Conservation (phyloP, 2,888 invertebrate species). For the Philopedon plagiatum region DNA sequence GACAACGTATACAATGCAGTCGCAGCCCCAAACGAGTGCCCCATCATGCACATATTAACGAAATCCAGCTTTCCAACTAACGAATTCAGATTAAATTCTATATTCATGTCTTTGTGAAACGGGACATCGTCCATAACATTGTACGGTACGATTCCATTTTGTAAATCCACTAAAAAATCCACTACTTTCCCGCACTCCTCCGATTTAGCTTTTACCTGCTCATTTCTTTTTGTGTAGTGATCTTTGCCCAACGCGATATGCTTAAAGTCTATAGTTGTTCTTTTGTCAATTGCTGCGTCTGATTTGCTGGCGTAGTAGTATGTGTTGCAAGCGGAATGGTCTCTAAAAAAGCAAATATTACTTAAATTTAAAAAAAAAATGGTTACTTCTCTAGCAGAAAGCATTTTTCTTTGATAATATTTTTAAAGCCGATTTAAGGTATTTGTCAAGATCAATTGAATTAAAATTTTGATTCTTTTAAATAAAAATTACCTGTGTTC, state of each 20-base stretch:
- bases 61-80: conserved; percentile 68
- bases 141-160: conserved; percentile 68
- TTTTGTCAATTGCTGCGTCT: conserved; percentile 62
- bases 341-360: conserved; percentile 55
- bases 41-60: conserved; percentile 70
- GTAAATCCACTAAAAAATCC: conserved; percentile 70
- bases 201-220: conserved; percentile 69
- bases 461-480: too few relatives aligned
- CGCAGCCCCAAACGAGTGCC: conserved; percentile 79
- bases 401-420: not conserved
- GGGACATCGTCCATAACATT: conserved; percentile 68
- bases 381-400: too few relatives aligned
- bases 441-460: too few relatives aligned
- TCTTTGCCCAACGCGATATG: conserved; percentile 64
- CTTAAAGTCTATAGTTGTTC: conserved; percentile 63
- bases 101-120: conserved; percentile 48
- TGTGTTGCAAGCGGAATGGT: conserved; percentile 68
- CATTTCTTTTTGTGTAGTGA: conserved; percentile 65
- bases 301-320: conserved; percentile 67
- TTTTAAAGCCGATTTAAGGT: too few relatives aligned
- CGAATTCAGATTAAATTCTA: conserved; percentile 62
- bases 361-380: not conserved
- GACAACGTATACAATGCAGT: conserved; percentile 73
- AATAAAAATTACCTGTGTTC: conserved; percentile 76
- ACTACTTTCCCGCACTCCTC: conserved; percentile 71